phyloP scores from a whole-genome alignment of 2,797 vertebrate genomes.

The Threskiornis aethiopicus region DNA sequence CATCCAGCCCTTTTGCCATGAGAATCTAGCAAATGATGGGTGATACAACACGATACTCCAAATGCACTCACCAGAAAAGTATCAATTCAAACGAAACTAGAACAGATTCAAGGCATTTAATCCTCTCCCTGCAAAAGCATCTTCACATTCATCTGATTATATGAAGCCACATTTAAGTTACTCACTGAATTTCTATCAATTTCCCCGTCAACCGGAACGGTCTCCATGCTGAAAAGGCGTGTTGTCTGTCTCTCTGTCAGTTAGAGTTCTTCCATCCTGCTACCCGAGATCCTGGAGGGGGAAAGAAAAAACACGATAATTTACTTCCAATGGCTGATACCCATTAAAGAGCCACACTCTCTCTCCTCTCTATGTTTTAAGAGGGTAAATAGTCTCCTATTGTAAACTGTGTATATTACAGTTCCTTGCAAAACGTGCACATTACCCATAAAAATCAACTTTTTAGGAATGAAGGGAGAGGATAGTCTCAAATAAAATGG shows the following conservation, averaged over 20 bases:
- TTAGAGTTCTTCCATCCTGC: constrained; percentile 63
- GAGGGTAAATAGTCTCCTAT: neutral
- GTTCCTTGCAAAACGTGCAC: neutral
- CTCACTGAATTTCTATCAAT: constrained; percentile 72
- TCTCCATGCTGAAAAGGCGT: constrained; percentile 69
- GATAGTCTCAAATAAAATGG: neutral
- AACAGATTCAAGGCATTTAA: neutral
- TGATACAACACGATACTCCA: neutral
- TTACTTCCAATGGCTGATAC: neutral
- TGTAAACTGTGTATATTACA: rapidly evolving
- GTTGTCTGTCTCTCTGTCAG: neutral
- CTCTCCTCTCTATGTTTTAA: neutral
- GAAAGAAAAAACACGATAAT: neutral
- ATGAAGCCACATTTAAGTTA: neutral
- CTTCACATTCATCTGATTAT: neutral
- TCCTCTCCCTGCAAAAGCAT: neutral
- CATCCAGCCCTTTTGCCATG: neutral
- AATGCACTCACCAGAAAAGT: neutral
- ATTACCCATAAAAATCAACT: neutral
- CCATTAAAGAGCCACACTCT: neutral
- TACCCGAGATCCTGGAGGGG: neutral
- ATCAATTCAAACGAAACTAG: neutral
- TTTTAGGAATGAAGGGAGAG: neutral
- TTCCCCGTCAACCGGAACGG: constrained; percentile 60
- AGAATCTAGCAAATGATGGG: neutral